Evolutionary conservation across 64 coral and sea anemone genomes (phyloP).

Genomic region (Acropora yongei): DNA sequence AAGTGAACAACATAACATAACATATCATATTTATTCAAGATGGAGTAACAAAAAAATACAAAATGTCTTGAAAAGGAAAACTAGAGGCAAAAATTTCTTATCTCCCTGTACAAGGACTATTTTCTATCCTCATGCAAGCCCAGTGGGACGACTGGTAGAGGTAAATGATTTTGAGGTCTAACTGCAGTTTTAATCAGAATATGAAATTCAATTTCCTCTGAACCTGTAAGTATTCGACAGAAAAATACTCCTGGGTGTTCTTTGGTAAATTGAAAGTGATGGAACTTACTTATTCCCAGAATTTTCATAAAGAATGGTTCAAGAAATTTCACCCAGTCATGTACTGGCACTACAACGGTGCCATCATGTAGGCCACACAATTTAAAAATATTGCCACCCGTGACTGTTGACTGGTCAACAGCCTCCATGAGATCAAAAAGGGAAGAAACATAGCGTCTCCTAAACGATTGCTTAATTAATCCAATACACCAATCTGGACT

Average conservation of each 20-base stretch:
- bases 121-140: too few species aligned
- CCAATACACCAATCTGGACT: constrained; percentile 54
- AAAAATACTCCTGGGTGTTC: constrained; percentile 40
- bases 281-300: constrained; percentile 29
- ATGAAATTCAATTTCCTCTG: not conserved
- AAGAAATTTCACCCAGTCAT: constrained; percentile 29
- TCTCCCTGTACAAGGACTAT: too few species aligned
- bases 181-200: too few species aligned
- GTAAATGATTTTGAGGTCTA: too few species aligned
- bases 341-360: not conserved
- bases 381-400: constrained; percentile 6
- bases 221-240: not conserved
- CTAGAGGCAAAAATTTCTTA: not conserved
- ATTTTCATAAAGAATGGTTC: constrained; percentile 36
- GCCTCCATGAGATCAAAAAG: constrained; percentile 19
- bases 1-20: not conserved
- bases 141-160: too few species aligned
- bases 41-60: too few species aligned
- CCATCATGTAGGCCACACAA: constrained; percentile 33
- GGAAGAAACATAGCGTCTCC: constrained; percentile 17
- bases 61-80: not conserved
- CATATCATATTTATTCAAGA: too few species aligned
- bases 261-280: constrained; percentile 35
- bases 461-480: constrained; percentile 29
- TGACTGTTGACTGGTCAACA: constrained; percentile 29